Evolutionary conservation across 2,888 invertebrate genomes (phyloP), one percentile per base, ranked within the genome.

Genomic region (Aplocera efformata): DNA sequence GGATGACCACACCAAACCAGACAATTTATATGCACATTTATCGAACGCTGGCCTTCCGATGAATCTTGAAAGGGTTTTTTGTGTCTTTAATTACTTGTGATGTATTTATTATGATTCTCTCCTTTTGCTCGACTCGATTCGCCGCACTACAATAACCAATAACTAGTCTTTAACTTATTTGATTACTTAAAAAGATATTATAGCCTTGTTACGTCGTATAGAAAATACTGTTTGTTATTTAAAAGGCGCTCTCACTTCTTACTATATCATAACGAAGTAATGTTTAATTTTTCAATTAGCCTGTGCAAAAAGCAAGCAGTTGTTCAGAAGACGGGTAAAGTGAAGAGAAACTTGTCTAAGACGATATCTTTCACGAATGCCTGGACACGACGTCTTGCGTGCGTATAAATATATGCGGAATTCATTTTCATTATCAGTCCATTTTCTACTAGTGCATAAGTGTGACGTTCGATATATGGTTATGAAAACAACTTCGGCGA

Each of bases 381-480:
- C 72, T 85, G 81, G 69, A 66, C 74, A 79, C 74, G 56, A 58
- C 42, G 44, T 64, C 63, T 79, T 59, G 84, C 86, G 80, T 86
- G 85, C 72, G 61, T 88, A 88, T 88, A 88, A 86, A 86, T 86
- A 70, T 81, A 86, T 82, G 80, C 81, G 85, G 85, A 81, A 86
- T 88, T 86, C 83, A 79, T 72, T 88, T 86, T 88, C 86, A 86
- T 83, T 86, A 81, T 72, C 76, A 88, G 84, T 88, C 59, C 67
- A 70, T 77, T 79, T 79, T 80, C 72, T 65, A 73, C 66, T 66
- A 67, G 73, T 79, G 78, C 50, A 61, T 67, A 62, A 71, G 73
- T 71, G 83, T 84, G 79, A 81, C 83, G 85, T 79, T 68, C 63
- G 47, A 66, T 56, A 44, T 40, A 62, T 60, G 61, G 57, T 62